Evolutionary conservation across 2,113 vertebrate species (phyloP).

Genomic region (Macaca mulatta): DNA sequence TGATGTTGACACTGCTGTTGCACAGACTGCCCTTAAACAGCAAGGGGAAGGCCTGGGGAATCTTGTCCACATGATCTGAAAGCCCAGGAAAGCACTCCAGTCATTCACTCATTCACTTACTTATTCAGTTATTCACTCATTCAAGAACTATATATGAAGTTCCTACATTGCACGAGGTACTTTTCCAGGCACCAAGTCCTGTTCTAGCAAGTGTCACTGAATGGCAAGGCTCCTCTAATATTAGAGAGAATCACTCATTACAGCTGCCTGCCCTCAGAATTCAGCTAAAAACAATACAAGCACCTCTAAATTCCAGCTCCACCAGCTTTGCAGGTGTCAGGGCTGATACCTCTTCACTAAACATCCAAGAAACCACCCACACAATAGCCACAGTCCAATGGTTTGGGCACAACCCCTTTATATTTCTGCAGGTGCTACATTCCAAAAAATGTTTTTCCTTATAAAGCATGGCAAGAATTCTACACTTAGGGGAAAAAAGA

Average conservation of each 20-base stretch:
- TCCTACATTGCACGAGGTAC: not conserved
- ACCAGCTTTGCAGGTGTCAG: constrained; percentile 74
- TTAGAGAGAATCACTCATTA: not conserved
- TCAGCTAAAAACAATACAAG: not conserved
- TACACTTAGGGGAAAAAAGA: constrained; percentile 67
- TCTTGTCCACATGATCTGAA: not conserved
- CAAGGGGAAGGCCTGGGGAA: not conserved
- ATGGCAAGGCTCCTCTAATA: not conserved
- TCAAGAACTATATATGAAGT: not conserved
- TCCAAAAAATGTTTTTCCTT: constrained; percentile 83
- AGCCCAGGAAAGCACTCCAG: not conserved
- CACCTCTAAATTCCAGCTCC: constrained; percentile 65
- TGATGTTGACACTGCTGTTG: too few species aligned
- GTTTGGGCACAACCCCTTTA: constrained; percentile 61
- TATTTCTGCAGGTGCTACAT: constrained; percentile 82
- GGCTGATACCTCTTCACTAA: constrained; percentile 64
- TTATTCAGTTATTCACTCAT: not conserved
- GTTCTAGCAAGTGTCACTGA: not conserved
- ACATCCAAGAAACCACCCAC: constrained; percentile 68
- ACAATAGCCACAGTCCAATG: constrained; percentile 22
- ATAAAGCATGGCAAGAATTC: constrained; percentile 81
- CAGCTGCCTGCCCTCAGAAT: not conserved
- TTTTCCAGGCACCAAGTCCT: not conserved
- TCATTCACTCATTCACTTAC: not conserved
- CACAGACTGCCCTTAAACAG: not conserved